Evolutionary conservation across 2,797 vertebrate genomes (phyloP), one percentile per base, ranked within the genome.

Genomic region (Lepilemur septentrionalis): DNA sequence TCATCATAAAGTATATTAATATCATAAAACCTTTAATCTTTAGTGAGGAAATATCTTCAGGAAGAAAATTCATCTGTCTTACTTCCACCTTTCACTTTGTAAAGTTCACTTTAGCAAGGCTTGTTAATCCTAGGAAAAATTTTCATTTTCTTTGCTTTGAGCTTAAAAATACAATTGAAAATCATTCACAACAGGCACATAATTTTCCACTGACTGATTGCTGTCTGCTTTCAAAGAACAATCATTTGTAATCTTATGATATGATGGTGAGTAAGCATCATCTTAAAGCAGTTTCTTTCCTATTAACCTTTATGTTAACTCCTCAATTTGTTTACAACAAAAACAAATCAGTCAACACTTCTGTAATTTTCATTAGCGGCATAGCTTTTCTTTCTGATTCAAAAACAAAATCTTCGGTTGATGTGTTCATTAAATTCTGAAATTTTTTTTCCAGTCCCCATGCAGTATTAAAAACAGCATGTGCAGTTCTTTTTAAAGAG

Each of bases 211-310:
- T 67, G 50, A 83, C 15, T 79, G 85, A 89, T 28, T 95, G 93
- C 73, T 93, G 55, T 81, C 93, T 92, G 55, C 69, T 92, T 95
- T 94, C 41, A 89, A 73, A 94, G 79, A 46, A 65, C 9, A 94
- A 59, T 94, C 76, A 70, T 52, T 67, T 89, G 48, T 43, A 86
- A 87, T 55, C 46, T 35, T 72, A 38, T 17, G 35, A 43, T 46
- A 73, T 43, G 55, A 78, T 67, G 35, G n/a, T 83, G 41, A 81
- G 20, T 61, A 63, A 91, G 41, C 46, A 61, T 14, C 79, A 83
- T 83, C 61, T 96, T 83, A 89, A 43, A 38, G 81, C 50, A 35
- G 25, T 72, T 93, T 92, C 55, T 89, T 80, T 92, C 50, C 17
- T 78, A 89, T 84, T 96, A 91, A 94, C 57, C 50, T 91, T 96